Percentiles rank a stretch among this genome's conserved stretches.
phyloP scores from a whole-genome alignment of 64 coral and sea anemone genomes.

The Hydrozoanthus tunicans region DNA sequence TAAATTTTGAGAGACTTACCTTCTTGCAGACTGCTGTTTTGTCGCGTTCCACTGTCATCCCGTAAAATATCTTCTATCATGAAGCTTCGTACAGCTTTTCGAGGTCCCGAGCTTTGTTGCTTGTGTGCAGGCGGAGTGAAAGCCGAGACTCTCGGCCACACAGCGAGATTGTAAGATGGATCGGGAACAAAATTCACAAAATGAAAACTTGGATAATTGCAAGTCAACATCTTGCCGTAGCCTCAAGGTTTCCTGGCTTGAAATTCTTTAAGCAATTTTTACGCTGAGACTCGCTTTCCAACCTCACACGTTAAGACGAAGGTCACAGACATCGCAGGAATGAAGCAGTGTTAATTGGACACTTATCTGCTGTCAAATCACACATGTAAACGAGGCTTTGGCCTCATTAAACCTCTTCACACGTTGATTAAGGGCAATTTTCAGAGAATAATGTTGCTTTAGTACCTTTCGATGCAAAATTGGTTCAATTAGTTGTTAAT shows the following conservation, averaged over 20 bases:
- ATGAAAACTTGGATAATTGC: conserved; percentile 23
- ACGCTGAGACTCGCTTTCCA: conserved; percentile 2
- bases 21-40: neutral
- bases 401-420: conserved; percentile 10
- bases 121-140: conserved; percentile 19
- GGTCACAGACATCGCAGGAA: conserved; percentile 30
- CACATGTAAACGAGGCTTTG: conserved; percentile 1
- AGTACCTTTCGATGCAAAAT: neutral
- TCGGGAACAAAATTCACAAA: conserved; percentile 1
- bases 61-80: conserved; percentile 52
- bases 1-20: neutral
- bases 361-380: conserved; percentile 15
- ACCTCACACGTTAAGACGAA: neutral
- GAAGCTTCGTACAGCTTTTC: conserved; percentile 37
- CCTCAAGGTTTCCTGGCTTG: neutral
- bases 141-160: conserved; percentile 50
- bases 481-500: conserved; percentile 17
- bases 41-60: neutral
- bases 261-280: neutral
- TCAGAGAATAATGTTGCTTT: conserved; percentile 22
- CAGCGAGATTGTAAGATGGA: neutral
- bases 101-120: neutral
- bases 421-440: neutral
- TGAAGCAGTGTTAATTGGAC: neutral
- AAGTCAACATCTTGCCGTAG: conserved; percentile 12